phyloP scores from a whole-genome alignment of 2,113 vertebrate genomes.

The Indicator indicator region DNA sequence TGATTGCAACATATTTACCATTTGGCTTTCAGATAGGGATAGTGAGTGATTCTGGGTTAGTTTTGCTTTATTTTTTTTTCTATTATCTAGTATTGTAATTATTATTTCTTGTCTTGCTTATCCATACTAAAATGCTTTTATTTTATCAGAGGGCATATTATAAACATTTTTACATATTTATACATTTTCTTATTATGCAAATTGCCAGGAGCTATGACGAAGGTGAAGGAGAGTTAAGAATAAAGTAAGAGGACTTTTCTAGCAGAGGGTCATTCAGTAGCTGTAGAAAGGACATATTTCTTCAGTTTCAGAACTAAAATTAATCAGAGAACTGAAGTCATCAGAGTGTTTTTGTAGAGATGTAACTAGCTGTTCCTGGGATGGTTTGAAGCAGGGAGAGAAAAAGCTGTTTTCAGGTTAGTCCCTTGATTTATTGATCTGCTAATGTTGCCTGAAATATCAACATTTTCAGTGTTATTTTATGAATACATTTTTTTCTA shows the following conservation, averaged over 20 bases:
- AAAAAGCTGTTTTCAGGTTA: background rate
- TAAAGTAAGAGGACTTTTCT: conserved; percentile 44
- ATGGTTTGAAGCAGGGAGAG: background rate
- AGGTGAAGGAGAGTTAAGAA: conserved; percentile 67
- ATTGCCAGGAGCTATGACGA: conserved; percentile 51
- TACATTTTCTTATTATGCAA: conserved; percentile 66
- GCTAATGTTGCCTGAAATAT: background rate
- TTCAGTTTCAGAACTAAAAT: conserved; percentile 17
- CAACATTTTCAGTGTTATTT: background rate
- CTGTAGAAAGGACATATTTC: conserved; percentile 14
- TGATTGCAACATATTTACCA: background rate
- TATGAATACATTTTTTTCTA: background rate
- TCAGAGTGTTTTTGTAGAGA: background rate
- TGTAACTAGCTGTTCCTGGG: background rate
- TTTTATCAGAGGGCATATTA: conserved; percentile 68
- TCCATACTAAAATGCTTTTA: conserved; percentile 45
- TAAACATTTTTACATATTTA: conserved; percentile 73
- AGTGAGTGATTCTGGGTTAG: background rate
- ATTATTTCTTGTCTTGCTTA: conserved; percentile 47
- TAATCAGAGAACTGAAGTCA: background rate
- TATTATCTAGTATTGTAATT: conserved; percentile 39
- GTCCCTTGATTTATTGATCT: background rate
- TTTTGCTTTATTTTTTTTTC: background rate
- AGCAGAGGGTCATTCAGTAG: background rate
- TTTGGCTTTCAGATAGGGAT: background rate